Conservation (phyloP, 2,888 invertebrate species). For the Meghimatium bilineatum region DNA sequence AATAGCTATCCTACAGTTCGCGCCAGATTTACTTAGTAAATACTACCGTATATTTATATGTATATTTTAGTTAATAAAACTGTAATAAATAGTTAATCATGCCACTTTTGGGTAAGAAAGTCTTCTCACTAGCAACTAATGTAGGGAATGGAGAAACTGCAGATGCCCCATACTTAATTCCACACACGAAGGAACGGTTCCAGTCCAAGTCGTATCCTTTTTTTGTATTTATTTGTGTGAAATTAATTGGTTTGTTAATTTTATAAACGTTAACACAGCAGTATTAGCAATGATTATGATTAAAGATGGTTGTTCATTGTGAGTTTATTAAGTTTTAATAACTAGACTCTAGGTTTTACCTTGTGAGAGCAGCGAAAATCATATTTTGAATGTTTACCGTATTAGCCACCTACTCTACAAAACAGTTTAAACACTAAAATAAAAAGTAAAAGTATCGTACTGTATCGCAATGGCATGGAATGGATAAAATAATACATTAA, state of each 20-base stretch:
- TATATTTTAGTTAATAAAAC: slow-evolving; percentile 54
- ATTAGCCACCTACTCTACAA: too few species aligned
- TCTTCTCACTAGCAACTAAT: slow-evolving; percentile 65
- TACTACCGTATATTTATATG: slow-evolving; percentile 52
- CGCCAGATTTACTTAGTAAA: slow-evolving; percentile 74
- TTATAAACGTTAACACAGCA: too few species aligned
- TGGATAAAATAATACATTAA: too few species aligned
- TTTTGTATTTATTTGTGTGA: slow-evolving; percentile 2
- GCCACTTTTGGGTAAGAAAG: slow-evolving; percentile 74
- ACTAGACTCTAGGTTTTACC: too few species aligned
- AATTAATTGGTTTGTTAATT: neutral
- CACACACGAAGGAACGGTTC: slow-evolving; percentile 75
- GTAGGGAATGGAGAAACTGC: slow-evolving; percentile 60
- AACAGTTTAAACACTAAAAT: too few species aligned
- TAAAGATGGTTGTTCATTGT: neutral
- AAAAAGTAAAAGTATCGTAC: too few species aligned
- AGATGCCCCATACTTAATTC: slow-evolving; percentile 70
- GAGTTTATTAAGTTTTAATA: too few species aligned
- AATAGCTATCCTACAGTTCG: slow-evolving; percentile 56
- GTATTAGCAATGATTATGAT: neutral
- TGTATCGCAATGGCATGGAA: too few species aligned
- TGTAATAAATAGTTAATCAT: slow-evolving; percentile 61
- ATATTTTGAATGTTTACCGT: too few species aligned
- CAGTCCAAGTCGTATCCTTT: slow-evolving; percentile 75
- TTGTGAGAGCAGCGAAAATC: too few species aligned